phyloP scores from a whole-genome alignment of 2,888 invertebrate species.

The Drosophila seclusa region DNA sequence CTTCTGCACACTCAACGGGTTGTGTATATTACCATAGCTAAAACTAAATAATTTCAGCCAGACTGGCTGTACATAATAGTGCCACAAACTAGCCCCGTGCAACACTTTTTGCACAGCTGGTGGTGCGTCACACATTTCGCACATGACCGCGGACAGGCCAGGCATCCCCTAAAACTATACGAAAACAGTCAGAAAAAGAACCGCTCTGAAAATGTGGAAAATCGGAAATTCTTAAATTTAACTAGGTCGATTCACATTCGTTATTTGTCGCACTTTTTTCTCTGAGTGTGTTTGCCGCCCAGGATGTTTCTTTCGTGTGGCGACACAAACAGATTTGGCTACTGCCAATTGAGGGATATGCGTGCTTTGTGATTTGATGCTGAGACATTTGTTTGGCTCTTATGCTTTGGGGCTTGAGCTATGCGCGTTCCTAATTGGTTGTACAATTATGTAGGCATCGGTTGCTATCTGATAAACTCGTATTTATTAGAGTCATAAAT shows the following conservation, averaged over 20 bases:
- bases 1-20: background rate
- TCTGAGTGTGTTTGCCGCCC: background rate
- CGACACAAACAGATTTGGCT: background rate
- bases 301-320: background rate
- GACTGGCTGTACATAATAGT: background rate
- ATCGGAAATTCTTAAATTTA: background rate
- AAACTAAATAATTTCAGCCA: background rate
- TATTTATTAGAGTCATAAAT: slow-evolving; percentile 80
- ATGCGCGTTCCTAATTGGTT: slow-evolving; percentile 73
- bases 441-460: slow-evolving; percentile 73
- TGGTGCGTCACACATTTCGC: slow-evolving; percentile 48
- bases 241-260: background rate
- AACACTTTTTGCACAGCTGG: slow-evolving; percentile 45
- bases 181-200: background rate
- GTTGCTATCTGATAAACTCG: slow-evolving; percentile 78
- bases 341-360: slow-evolving; percentile 34
- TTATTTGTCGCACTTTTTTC: background rate
- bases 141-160: slow-evolving; percentile 6
- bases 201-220: background rate
- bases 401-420: slow-evolving; percentile 58
- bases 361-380: slow-evolving; percentile 24
- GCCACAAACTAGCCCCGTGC: background rate
- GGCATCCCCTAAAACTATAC: slow-evolving; percentile 5
- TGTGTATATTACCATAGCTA: background rate
- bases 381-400: slow-evolving; percentile 34